phyloP scores from a whole-genome alignment of 2,888 invertebrate genomes.

The Lysandra bellargus region DNA sequence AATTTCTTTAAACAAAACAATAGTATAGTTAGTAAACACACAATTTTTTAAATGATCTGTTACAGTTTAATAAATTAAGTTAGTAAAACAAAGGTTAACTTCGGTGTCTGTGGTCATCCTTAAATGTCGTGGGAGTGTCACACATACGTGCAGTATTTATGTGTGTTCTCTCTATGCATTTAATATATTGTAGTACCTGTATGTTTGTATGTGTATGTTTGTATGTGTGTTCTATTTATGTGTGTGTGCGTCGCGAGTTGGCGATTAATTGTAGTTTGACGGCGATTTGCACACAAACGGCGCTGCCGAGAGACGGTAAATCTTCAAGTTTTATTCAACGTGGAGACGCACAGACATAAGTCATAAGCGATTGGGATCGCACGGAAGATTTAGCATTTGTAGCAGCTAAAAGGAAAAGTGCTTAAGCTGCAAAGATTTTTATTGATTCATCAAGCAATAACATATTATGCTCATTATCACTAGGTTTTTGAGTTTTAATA shows the following conservation, averaged over 20 bases:
- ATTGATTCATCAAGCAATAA: too few species aligned
- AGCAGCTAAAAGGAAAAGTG: background rate
- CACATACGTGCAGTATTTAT: background rate
- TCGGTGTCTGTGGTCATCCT: background rate
- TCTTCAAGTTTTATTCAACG: constrained; percentile 27
- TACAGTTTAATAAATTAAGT: background rate
- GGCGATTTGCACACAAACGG: constrained; percentile 30
- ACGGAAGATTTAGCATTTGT: background rate
- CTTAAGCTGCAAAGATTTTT: background rate
- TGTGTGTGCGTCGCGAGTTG: background rate
- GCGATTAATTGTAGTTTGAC: constrained; percentile 18
- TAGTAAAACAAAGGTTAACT: background rate
- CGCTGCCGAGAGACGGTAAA: constrained; percentile 2
- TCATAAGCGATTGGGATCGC: background rate
- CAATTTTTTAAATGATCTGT: too few species aligned
- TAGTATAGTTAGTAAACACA: too few species aligned
- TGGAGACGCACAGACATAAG: background rate
- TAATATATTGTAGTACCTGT: background rate
- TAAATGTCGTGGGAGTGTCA: background rate
- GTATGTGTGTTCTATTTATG: background rate
- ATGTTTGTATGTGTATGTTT: background rate
- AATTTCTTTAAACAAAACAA: too few species aligned
- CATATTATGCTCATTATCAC: too few species aligned
- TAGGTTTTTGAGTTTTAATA: too few species aligned
- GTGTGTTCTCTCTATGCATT: background rate